Conservation (phyloP, 2,113 vertebrate genomes). For the Hippolais icterina region DNA sequence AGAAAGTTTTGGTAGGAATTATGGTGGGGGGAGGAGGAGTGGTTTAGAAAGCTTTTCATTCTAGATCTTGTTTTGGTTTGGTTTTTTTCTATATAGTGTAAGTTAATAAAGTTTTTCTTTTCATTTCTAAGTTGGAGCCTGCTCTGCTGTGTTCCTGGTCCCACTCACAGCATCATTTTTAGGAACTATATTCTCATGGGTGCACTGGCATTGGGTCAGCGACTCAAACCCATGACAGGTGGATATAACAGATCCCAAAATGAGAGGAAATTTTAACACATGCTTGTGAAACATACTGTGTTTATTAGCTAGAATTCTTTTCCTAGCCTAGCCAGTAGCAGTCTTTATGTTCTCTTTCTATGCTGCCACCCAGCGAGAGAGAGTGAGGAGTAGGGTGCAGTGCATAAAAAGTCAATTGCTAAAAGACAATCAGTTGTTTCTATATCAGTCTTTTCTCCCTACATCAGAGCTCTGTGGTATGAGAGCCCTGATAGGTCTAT, state of each 20-base stretch:
- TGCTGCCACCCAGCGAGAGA: background rate
- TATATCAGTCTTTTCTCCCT: background rate
- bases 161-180: too few species aligned
- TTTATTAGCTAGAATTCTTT: background rate
- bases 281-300: background rate
- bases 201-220: too few species aligned
- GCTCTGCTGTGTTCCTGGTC: too few species aligned
- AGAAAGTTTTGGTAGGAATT: too few species aligned
- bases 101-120: too few species aligned
- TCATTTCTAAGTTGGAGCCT: too few species aligned
- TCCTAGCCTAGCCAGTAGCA: background rate
- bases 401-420: background rate
- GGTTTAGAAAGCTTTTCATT: too few species aligned
- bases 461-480: background rate
- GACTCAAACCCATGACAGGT: too few species aligned
- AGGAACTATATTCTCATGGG: too few species aligned
- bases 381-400: accelerated
- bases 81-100: too few species aligned
- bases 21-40: too few species aligned
- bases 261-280: background rate
- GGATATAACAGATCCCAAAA: background rate
- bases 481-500: background rate
- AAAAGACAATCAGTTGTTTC: background rate
- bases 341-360: background rate
- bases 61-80: too few species aligned